Percentiles rank a stretch among this genome's conserved stretches.
phyloP scores from a whole-genome alignment of 1,140 invertebrate genomes.

The Gryllus bimaculatus region DNA sequence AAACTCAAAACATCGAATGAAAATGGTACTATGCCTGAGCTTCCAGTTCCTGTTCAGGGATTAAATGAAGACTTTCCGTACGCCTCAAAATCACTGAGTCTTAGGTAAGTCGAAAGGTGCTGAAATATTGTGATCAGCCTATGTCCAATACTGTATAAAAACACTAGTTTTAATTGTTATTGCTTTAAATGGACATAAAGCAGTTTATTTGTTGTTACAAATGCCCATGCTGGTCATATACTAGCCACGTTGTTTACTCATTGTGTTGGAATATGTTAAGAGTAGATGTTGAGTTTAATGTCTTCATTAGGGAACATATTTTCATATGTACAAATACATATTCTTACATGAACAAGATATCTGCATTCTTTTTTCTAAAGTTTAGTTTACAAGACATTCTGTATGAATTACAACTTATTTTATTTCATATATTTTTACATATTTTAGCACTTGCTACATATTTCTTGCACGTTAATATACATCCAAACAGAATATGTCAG shows the following conservation, averaged over 20 bases:
- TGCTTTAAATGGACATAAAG: not conserved
- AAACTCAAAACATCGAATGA: conserved; percentile 15
- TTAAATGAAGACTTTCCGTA: conserved; percentile 31
- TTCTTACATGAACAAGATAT: no score
- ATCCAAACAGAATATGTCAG: no score
- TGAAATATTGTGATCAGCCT: not conserved
- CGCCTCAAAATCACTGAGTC: conserved; percentile 31
- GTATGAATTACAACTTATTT: no score
- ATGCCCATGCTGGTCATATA: not conserved
- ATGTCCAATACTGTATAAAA: not conserved
- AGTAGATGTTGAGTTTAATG: not conserved
- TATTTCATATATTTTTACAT: no score
- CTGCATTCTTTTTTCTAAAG: no score
- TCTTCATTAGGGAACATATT: not conserved
- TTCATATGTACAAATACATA: not conserved
- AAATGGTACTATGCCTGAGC: conserved; percentile 17
- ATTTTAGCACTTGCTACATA: no score
- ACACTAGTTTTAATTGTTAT: not conserved
- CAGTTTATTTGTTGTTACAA: conserved; percentile 7
- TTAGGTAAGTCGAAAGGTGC: conserved; percentile 23
- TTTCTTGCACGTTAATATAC: no score
- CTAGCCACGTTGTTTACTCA: not conserved
- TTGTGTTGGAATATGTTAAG: not conserved
- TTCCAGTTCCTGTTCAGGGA: conserved; percentile 23
- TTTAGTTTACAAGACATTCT: no score